Evolutionary conservation across 1,140 invertebrate genomes (phyloP), one percentile per base, ranked within the genome.

Genomic region (Cyphomyrmex costatus): DNA sequence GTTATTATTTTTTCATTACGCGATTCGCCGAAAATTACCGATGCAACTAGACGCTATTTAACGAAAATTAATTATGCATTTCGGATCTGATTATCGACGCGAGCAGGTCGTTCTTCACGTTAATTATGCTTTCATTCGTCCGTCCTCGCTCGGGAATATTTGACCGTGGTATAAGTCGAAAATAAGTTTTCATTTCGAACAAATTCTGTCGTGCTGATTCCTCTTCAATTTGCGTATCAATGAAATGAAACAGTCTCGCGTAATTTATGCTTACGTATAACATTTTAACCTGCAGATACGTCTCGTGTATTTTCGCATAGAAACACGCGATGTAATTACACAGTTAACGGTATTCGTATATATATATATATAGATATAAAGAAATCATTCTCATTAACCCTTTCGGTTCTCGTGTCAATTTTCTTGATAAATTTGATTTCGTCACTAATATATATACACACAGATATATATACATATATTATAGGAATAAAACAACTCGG

Each of bases 1-100:
- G 79, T 83, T 83, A 83, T 83, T 83, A 83, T 83, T 83, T 83
- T 83, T 83, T 83, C 79, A 83, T 83, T 83, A 83, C 79, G 79
- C 79, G 79, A 83, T 74, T 83, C 79, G 14, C 53, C 79, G 79
- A 74, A 74, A 83, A 83, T 83, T 83, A 83, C 68, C 66, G 68
- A 83, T 83, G 79, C 79, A 73, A 83, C 79, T 83, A 83, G 79
- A 83, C 42, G 68, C 79, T 83, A 83, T 83, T 83, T 83, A 83
- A 83, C 79, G 68, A 83, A 74, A 74, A 83, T 83, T 83, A 83
- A 83, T 83, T 83, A 83, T 83, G 68, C 79, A 83, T 83, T 83
- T 83, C 53, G 79, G 68, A 74, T 83, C 68, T 83, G 79, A 83
- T 83, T 83, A 83, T 83, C 68, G 27, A n/a, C 68, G 56, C 66